These are phyloP conservation scores for Cryptomyrus ogoouensis DNA, from an alignment of 2,113 vertebrate species.

Conservation along the genomic window DNA sequence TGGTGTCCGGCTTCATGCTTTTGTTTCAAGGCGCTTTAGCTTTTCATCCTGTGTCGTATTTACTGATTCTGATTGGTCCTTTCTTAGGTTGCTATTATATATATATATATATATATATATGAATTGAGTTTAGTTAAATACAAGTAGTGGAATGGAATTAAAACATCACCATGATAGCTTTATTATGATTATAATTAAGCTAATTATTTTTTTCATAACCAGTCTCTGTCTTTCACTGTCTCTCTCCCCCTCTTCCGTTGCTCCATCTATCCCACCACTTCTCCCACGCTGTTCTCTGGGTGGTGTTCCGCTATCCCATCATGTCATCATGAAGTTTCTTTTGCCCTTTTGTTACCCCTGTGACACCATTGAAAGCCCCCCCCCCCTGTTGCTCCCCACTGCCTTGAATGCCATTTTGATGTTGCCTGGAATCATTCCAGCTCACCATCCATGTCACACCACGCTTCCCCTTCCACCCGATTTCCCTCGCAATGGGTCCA, in stretches of 20 bases:
- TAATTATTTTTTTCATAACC: not conserved
- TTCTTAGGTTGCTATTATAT: not conserved
- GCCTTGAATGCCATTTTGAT: not conserved
- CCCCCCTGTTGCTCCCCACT: not conserved
- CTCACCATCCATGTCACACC: not conserved
- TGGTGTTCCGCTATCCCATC: not conserved
- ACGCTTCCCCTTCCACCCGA: not conserved
- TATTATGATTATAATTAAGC: not conserved
- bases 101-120: not conserved
- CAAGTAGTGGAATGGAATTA: not conserved
- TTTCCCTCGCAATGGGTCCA: not conserved
- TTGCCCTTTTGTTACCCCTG: not conserved
- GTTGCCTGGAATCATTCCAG: not conserved
- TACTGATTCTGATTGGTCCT: not conserved
- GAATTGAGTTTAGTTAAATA: not conserved
- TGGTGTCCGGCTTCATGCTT: not conserved
- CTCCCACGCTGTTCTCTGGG: not conserved
- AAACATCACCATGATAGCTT: not conserved
- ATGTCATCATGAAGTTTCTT: not conserved
- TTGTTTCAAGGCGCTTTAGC: not conserved
- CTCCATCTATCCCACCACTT: not conserved
- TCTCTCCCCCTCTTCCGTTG: not conserved
- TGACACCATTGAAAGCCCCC: not conserved
- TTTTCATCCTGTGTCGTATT: not conserved
- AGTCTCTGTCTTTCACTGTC: not conserved